A percentile compares a stretch with the other conserved stretches of the same genome.
These are phyloP conservation scores for Lagenorhynchus albirostris DNA, from an alignment of 2,113 vertebrate species.

Conservation along the genomic window DNA sequence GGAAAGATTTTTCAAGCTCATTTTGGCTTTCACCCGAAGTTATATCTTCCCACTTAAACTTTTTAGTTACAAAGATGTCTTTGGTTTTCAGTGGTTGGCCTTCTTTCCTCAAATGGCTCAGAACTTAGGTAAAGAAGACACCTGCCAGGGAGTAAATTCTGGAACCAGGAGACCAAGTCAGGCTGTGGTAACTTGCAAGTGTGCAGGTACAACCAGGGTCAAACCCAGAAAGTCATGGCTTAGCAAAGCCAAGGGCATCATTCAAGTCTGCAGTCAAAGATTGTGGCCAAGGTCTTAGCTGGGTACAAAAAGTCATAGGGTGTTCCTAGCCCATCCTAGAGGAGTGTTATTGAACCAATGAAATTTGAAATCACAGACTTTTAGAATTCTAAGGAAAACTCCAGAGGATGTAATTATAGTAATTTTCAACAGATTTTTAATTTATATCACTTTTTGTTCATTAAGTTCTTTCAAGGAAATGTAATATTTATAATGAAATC, in stretches of 20 bases:
- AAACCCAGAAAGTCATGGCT: background rate
- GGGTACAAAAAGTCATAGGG: background rate
- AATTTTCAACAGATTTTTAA: background rate
- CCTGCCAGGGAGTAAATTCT: background rate
- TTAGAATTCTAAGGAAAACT: background rate
- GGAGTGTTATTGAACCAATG: background rate
- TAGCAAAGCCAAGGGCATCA: background rate
- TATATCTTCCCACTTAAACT: background rate
- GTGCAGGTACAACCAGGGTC: background rate
- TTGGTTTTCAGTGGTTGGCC: background rate
- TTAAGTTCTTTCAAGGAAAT: background rate
- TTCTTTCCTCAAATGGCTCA: background rate
- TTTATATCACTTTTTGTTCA: background rate
- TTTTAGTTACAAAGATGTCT: background rate
- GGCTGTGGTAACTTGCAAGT: background rate
- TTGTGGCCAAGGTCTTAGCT: background rate
- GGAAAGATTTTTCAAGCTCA: background rate
- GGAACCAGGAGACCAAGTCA: background rate
- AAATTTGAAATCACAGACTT: background rate
- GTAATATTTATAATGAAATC: background rate
- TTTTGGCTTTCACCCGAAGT: background rate
- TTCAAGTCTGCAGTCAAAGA: background rate
- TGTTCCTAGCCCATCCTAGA: background rate
- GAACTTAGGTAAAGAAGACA: too few species aligned
- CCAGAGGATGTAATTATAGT: background rate